Percentiles rank a stretch among this genome's conserved stretches.
These are phyloP conservation scores for Zosterops japonicus DNA, from an alignment of 2,113 vertebrate genomes.

Conservation along the genomic window DNA sequence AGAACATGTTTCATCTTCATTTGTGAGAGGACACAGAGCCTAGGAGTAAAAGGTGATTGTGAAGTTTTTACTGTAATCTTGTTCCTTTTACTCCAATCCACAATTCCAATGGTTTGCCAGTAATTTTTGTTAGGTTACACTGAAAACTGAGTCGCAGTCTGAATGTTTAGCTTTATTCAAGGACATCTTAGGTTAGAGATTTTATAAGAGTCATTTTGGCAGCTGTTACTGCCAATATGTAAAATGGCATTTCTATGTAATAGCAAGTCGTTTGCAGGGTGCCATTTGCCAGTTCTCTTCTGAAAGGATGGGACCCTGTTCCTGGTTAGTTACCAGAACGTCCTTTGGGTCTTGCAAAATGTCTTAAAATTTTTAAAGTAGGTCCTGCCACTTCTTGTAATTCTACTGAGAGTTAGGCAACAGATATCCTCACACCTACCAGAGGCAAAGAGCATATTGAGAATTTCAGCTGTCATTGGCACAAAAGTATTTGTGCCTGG, in stretches of 20 bases:
- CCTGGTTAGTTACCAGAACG: background rate
- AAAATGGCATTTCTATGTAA: background rate
- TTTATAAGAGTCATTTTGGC: background rate
- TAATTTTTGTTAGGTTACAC: background rate
- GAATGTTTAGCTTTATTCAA: background rate
- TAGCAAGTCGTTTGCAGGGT: background rate
- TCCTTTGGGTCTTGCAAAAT: background rate
- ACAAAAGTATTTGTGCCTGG: background rate
- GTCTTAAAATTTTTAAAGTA: background rate
- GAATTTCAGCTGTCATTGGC: background rate
- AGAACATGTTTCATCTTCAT: background rate
- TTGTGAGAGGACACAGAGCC: background rate
- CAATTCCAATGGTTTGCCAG: background rate
- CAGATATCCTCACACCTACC: background rate
- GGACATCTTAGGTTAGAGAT: background rate
- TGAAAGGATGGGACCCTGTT: background rate
- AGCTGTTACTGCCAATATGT: background rate
- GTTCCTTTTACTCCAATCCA: background rate
- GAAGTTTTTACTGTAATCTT: background rate
- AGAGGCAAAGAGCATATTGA: background rate
- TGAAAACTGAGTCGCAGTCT: background rate
- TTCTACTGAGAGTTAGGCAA: background rate
- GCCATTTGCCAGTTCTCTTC: background rate
- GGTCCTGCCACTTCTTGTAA: background rate
- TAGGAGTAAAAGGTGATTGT: background rate